Evolutionary conservation across 1,140 invertebrate genomes (phyloP).

Genomic region (Calephelis nemesis): DNA sequence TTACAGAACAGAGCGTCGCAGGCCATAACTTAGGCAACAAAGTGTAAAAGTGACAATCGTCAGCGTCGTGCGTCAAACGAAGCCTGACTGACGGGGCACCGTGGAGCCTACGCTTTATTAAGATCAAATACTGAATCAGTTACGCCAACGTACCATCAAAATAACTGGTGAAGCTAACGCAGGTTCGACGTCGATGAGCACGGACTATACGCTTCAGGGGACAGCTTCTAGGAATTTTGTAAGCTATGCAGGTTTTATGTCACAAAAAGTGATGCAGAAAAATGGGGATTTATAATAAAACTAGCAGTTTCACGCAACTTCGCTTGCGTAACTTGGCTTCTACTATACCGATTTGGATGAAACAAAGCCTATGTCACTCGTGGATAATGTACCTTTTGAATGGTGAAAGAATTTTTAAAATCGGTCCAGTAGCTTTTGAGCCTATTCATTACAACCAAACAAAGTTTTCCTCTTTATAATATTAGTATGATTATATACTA

Average conservation of each 20-base stretch:
- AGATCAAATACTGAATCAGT: slow-evolving; percentile 39
- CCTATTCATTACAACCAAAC: no score
- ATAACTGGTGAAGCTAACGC: slow-evolving; percentile 47
- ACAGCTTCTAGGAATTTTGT: slow-evolving; percentile 44
- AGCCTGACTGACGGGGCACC: slow-evolving; percentile 30
- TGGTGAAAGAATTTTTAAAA: no score
- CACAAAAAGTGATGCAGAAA: slow-evolving; percentile 1
- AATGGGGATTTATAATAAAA: no score
- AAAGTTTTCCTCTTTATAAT: no score
- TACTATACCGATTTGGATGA: no score
- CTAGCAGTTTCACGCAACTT: no score
- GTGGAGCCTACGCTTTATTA: slow-evolving; percentile 32
- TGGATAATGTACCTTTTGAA: no score
- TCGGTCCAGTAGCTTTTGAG: no score
- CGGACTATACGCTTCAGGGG: slow-evolving; percentile 34
- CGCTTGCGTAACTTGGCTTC: no score
- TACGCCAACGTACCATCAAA: slow-evolving; percentile 40
- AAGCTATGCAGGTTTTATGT: slow-evolving; percentile 3
- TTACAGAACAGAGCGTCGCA: background rate
- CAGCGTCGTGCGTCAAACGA: slow-evolving; percentile 23
- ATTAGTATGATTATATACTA: no score
- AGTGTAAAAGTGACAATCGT: slow-evolving; percentile 22
- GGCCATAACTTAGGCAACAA: slow-evolving; percentile 9
- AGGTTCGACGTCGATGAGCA: slow-evolving; percentile 46
- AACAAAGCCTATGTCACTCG: no score